Base-by-base conservation (phyloP, 2,888 invertebrate species). In the Miltochrista miniata region DNA sequence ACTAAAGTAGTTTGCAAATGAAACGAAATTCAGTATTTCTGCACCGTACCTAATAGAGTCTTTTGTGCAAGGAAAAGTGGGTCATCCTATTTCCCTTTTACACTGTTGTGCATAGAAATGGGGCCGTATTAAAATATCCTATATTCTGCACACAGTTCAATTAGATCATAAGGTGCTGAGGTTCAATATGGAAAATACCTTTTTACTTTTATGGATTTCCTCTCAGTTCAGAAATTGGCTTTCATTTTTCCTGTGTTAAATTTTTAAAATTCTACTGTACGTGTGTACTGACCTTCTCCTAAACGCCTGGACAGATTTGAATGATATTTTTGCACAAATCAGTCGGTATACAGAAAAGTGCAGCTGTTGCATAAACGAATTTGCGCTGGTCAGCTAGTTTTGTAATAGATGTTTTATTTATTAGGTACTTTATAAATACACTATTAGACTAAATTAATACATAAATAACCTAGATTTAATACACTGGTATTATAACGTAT, bases 21-120 rank as follows among this genome's bases (percentile, higher is more conserved):
- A 53, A 72, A 68, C 56, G 71, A 83, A 48, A 85, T 85, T 80
- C 78, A 74, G 79, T 80, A 85, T 31, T 31, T 31, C 18, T 24
- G 18, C 5, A 24, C 18, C 8, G 31, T 5, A 31, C 10, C 18
- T 77, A 81, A 85, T 78, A 83, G 78, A 78, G 64, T 74, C 81
- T 84, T 74, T 86, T 85, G 83, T 81, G 70, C 68, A 70, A 64
- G 76, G 11, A 83, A 84, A 87, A 82, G 65, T 86, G 70, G 87
- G 87, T 85, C 87, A 85, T 75, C 66, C 76, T 72, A 69, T 68
- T 72, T 56, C 56, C 56, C 63, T 65, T 58, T 58, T 79, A 72
- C 78, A 85, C 70, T 64, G 54, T 45, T 56, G 63, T 59, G 68
- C 74, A 72, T 59, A 54, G 65, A 70, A 72, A 68, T 53, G 52